Conservation (phyloP, 2,888 invertebrate genomes). For the Oligia latruncula region DNA sequence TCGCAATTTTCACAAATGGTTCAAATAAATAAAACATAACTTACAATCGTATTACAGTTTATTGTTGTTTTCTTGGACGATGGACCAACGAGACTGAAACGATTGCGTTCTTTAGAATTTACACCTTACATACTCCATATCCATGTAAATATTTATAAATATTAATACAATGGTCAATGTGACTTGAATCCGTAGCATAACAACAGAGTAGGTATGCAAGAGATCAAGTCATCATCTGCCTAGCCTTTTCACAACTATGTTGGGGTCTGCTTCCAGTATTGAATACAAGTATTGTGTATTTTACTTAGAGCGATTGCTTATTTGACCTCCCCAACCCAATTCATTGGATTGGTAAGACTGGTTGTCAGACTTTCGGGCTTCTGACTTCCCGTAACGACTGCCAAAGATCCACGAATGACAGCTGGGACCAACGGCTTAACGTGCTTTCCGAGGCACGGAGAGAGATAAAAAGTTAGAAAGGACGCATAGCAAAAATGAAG, state of each 20-base stretch:
- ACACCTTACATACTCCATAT: neutral
- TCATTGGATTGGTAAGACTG: neutral
- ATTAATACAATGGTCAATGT: neutral
- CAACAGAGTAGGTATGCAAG: neutral
- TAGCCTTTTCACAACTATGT: neutral
- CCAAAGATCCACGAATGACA: no score
- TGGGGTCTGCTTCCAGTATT: neutral
- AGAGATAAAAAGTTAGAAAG: no score
- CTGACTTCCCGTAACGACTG: no score
- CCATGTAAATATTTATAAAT: neutral
- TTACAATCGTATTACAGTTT: constrained; percentile 46
- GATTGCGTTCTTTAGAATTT: neutral
- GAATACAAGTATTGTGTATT: neutral
- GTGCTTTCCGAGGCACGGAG: no score
- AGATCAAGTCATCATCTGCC: neutral
- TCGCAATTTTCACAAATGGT: constrained; percentile 52
- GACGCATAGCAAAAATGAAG: no score
- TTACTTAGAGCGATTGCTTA: neutral
- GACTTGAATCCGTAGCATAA: neutral
- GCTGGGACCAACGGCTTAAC: no score
- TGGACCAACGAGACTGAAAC: neutral
- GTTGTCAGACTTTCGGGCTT: no score
- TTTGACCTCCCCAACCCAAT: neutral
- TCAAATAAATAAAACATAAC: constrained; percentile 60
- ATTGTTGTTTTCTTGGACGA: constrained; percentile 27